Evolutionary conservation across 2,113 vertebrate species (phyloP).

Genomic region (Plecturocebus donacophilus): DNA sequence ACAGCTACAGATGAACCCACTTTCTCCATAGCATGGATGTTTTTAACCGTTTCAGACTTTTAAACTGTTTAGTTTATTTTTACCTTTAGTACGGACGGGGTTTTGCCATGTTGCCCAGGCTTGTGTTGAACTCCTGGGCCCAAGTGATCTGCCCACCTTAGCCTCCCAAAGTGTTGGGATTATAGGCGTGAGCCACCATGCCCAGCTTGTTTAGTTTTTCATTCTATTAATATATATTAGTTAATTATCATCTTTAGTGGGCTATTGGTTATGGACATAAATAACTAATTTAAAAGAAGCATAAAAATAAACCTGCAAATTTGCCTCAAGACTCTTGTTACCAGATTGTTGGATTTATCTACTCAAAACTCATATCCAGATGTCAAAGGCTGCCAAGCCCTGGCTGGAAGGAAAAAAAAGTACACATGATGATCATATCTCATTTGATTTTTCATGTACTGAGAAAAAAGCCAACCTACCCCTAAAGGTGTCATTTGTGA

Average conservation of each 20-base stretch:
- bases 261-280: background rate
- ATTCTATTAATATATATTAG: background rate
- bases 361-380: background rate
- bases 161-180: no score
- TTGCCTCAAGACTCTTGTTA: background rate
- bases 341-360: background rate
- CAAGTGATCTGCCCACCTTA: no score
- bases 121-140: no score
- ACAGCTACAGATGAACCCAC: background rate
- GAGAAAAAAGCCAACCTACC: background rate
- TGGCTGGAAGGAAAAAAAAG: background rate
- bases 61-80: background rate
- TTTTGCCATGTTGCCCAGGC: no score
- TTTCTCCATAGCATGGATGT: background rate
- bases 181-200: no score
- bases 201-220: background rate
- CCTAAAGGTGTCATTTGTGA: background rate
- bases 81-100: no score
- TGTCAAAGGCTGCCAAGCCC: background rate
- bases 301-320: background rate
- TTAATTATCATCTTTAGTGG: slow-evolving; percentile 19
- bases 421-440: background rate
- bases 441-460: background rate
- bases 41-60: background rate
- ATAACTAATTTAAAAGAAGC: background rate